Evolutionary conservation across 2,113 vertebrate genomes (phyloP).

Genomic region (Hippocampus barbouri): DNA sequence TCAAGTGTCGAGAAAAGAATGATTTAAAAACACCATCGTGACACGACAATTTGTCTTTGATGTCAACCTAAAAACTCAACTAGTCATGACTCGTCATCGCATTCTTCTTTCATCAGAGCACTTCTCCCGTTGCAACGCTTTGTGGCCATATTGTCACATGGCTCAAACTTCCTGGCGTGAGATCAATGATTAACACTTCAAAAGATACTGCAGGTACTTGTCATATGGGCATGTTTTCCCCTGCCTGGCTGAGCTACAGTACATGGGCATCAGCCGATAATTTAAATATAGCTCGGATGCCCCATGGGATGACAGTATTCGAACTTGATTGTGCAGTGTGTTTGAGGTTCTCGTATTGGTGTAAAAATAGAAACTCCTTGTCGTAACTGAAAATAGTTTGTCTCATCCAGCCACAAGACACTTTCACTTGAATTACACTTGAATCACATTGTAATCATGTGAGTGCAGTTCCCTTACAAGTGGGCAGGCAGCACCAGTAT

Average conservation of each 20-base stretch:
- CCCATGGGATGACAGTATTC: conserved; percentile 22
- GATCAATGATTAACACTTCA: background rate
- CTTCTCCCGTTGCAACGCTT: conserved; percentile 20
- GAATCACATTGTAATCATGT: conserved; percentile 19
- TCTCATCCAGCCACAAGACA: conserved; percentile 5
- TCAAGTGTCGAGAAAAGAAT: too few relatives aligned
- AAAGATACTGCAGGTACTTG: background rate
- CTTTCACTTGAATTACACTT: conserved; percentile 8
- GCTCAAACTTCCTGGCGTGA: conserved; percentile 32
- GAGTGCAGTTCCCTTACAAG: conserved; percentile 14
- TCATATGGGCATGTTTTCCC: background rate
- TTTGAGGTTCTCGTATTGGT: background rate
- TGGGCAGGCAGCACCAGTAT: conserved; percentile 1
- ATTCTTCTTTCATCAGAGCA: background rate
- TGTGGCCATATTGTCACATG: conserved; percentile 28
- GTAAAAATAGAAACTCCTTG: background rate
- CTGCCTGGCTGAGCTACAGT: background rate
- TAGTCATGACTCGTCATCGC: too few relatives aligned
- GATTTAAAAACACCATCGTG: background rate
- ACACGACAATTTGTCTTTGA: background rate
- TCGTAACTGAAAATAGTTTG: background rate
- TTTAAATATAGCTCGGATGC: conserved; percentile 24
- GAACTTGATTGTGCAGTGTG: conserved; percentile 7
- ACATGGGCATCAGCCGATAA: background rate
- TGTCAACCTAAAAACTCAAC: too few relatives aligned